Evolutionary conservation across 2,113 vertebrate species (phyloP).

Genomic region (Oncorhynchus kisutch): DNA sequence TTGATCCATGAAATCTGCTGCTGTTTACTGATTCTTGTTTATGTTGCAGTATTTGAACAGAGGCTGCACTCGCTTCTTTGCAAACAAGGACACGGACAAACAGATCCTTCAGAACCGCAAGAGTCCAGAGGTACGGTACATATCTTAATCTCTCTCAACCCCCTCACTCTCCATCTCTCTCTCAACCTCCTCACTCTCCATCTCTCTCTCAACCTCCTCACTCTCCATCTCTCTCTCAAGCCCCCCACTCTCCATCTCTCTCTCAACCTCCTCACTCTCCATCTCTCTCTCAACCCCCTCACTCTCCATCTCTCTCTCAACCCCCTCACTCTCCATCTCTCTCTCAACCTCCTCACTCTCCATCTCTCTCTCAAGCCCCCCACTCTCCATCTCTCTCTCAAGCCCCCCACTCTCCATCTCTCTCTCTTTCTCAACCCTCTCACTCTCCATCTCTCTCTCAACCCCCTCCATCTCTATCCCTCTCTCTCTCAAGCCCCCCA

Average conservation of each 20-base stretch:
- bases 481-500: too few species aligned
- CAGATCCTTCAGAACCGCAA: conserved; percentile 91
- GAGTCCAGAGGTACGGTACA: conserved; percentile 86
- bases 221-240: too few species aligned
- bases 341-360: too few species aligned
- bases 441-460: too few species aligned
- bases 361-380: too few species aligned
- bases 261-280: not conserved
- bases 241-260: too few species aligned
- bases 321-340: too few species aligned
- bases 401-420: too few species aligned
- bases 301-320: not conserved
- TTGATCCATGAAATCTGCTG: not conserved
- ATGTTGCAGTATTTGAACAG: conserved; percentile 87
- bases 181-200: not conserved
- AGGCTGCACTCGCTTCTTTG: conserved; percentile 94
- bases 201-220: not conserved
- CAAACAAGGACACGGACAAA: conserved; percentile 91
- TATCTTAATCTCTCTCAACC: not conserved
- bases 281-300: not conserved
- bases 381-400: too few species aligned
- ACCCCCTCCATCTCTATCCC: too few species aligned
- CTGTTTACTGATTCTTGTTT: conserved; percentile 5
- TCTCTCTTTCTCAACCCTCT: too few species aligned
- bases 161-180: not conserved